Base-by-base conservation (phyloP, 2,888 invertebrate species). In the Leptopilina syphax region DNA sequence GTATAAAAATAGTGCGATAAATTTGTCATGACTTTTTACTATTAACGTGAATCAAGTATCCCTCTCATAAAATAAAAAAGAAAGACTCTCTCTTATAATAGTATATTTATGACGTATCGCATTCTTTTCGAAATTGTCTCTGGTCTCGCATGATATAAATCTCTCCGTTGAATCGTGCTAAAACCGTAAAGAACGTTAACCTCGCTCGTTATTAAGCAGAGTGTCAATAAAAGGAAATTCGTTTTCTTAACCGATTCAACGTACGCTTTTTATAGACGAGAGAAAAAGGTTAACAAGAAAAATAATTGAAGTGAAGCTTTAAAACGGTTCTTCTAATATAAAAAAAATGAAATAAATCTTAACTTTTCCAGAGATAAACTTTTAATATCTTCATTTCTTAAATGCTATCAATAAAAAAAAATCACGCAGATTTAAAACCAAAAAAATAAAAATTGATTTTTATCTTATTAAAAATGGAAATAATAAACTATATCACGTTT, bases 201-300 rank as follows among this genome's bases (percentile, higher is more conserved):
- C 18, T 67, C 24, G 67, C 44, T 47, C 47, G 67, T 67, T 67
- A 67, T 67, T n/a, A 67, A 47, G 47, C 47, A 67, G 24, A 47
- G 63, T n/a, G 63, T 63, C 67, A 47, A 67, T 67, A 67, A 67
- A 67, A 67, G 47, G 18, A 47, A 67, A 47, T 67, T 47, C 47
- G 44, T 24, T 67, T 67, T 67, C 47, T 24, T 47, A 47, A 47
- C 44, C 47, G 67, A 67, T 67, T 44, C 67, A 24, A 47, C 47
- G 44, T 67, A 47, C 67, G 47, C 47, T 47, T 67, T 10, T 13
- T 47, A 18, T 47, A 18, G 67, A 47, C n/a, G 47, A 10, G 18
- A 18, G 9, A 47, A 67, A 67, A 67, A 44, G 18, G 66, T 67
- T 67, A 67, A 67, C 66, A 47, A 67, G 44, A 67, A 44, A 65